phyloP scores from a whole-genome alignment of 2,113 vertebrate genomes.

The Phyllostomus hastatus region DNA sequence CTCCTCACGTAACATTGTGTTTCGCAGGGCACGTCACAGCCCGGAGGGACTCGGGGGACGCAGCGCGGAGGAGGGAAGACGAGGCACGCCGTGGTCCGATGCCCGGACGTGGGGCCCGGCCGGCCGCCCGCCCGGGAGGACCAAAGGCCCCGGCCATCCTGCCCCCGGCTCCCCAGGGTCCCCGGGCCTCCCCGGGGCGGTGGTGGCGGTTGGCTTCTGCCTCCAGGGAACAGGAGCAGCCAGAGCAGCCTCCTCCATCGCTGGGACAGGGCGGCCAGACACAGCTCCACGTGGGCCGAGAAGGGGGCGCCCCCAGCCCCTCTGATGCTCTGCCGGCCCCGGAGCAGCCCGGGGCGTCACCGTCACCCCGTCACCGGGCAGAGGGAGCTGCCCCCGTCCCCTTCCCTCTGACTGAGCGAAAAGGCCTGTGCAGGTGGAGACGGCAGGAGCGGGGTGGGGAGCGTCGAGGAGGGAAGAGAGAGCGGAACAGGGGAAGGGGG shows the following conservation, averaged over 20 bases:
- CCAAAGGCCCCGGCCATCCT: no score
- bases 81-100: rapidly evolving
- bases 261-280: slow-evolving; percentile 38
- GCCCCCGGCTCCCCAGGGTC: slow-evolving; percentile 41
- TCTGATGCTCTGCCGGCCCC: rapidly evolving
- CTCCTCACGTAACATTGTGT: not conserved
- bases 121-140: no score
- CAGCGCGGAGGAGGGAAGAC: no score
- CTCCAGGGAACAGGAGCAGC: slow-evolving; percentile 63
- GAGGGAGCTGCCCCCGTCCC: not conserved
- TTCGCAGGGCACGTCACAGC: not conserved
- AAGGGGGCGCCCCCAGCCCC: slow-evolving; percentile 49
- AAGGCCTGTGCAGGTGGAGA: not conserved
- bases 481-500: no score
- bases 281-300: slow-evolving; percentile 40
- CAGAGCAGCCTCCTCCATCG: slow-evolving; percentile 66
- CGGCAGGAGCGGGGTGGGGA: not conserved
- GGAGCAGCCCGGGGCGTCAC: no score
- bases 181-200: slow-evolving; percentile 54
- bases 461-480: no score
- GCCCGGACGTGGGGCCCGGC: not conserved
- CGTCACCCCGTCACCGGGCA: no score
- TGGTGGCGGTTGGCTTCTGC: slow-evolving; percentile 55
- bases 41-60: not conserved
- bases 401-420: not conserved